A percentile compares a stretch with the other conserved stretches of the same genome.
These are phyloP conservation scores for Latrodectus geometricus DNA, from an alignment of 1,140 invertebrate species.

Conservation along the genomic window DNA sequence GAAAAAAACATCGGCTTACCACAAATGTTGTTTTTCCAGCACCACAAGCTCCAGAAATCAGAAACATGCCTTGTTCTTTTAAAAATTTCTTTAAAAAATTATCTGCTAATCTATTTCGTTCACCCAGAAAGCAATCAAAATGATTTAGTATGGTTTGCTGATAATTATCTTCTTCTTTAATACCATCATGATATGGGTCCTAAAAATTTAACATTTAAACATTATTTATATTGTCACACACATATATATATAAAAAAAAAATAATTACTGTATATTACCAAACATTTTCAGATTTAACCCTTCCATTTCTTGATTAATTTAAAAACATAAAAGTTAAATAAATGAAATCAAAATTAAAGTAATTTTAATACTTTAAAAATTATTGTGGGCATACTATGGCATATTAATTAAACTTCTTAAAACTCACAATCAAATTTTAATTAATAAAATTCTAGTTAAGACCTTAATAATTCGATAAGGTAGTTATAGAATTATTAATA, in stretches of 20 bases:
- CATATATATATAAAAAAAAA: constrained; percentile 38
- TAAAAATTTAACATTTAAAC: constrained; percentile 65
- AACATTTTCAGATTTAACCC: not conserved
- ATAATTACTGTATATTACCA: not conserved
- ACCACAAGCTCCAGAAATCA: constrained; percentile 68
- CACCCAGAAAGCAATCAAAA: constrained; percentile 54
- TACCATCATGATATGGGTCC: constrained; percentile 32
- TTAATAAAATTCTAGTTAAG: no score
- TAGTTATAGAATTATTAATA: no score
- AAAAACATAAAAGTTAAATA: no score
- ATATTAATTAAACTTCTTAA: no score
- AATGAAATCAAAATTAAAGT: no score
- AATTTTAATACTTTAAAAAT: no score
- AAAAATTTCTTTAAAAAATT: constrained; percentile 21
- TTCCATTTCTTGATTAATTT: not conserved
- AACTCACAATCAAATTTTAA: no score
- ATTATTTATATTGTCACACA: no score
- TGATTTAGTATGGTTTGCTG: constrained; percentile 50
- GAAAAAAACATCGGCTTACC: constrained; percentile 58
- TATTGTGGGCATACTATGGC: no score
- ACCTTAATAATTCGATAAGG: no score
- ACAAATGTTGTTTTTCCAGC: constrained; percentile 69
- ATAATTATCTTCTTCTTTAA: constrained; percentile 66
- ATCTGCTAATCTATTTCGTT: constrained; percentile 48
- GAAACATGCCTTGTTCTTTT: constrained; percentile 64